Evolutionary conservation across 2,797 vertebrate genomes (phyloP), one percentile per base, ranked within the genome.

Genomic region (Nannoperca australis): DNA sequence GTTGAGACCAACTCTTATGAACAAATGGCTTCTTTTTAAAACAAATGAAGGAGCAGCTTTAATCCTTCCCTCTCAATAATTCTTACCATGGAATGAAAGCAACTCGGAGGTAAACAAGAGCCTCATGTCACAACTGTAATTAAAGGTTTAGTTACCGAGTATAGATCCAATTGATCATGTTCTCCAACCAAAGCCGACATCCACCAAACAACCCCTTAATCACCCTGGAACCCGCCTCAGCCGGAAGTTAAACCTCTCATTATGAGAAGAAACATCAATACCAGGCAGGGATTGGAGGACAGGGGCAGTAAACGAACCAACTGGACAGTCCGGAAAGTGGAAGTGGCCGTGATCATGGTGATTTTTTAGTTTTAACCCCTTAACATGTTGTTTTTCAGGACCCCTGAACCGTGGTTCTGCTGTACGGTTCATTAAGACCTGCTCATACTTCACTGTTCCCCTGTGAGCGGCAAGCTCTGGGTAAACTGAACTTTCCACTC

Each of bases 371-470:
- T 34, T 7, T 32, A 70, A 79, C 45, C 69, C 63, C 54, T 70
- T 38, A 63, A 85, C 24, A 81, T 51, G 65, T 78, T 47, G 88
- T 86, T 84, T 86, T 82, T 81, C 65, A 78, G 67, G 58, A 83
- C 66, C 79, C 86, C 58, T 83, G 81, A 89, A 82, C 87, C 82
- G 87, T 70, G 78, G 32, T 76, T 73, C 51, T 60, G 69, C 80
- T 66, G 70, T 7, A 61, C 68, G 76, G 59, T 88, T 88, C 88
- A 90, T 92, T 91, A 89, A 80, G 59, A 72, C 44, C 7, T 0
- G 4, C 75, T 78, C 85, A 84, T 92, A 91, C 87, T 86, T 90
- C 86, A 86, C 32, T 9, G 2, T 49, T 42, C 85, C 76, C 27
- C 70, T 17, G 58, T 30, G 85, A 61, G 68, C 61, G 20, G 73